Base-by-base conservation (phyloP, 2,888 invertebrate species). In the Allacma fusca region DNA sequence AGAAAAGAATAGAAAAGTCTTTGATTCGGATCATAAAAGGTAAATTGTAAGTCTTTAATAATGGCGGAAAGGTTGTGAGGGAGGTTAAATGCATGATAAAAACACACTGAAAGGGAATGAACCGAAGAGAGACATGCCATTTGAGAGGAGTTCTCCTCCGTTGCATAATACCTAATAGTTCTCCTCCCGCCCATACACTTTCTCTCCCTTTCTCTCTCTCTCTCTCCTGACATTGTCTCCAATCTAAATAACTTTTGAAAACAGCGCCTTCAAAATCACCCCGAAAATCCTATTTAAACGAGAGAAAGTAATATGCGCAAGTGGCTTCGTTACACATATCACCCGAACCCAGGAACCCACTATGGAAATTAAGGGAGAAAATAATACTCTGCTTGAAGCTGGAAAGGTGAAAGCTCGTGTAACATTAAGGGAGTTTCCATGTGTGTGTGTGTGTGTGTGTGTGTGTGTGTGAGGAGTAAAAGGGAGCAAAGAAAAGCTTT, bases 61-160 rank as follows among this genome's bases (percentile, higher is more conserved):
- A 59, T 62, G 50, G 44, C 12, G 40, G 40, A 73, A 73, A 73
- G 57, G 59, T 73, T 73, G 34, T 26, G 65, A 50, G 29, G 43
- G 62, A 73, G 73, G 73, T 73, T 73, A 73, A 73, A 59, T 43
- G 62, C 62, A 77, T 73, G 77, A 67, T 73, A 77, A 79, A 77
- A 71, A 75, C 50, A 50, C 50, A 50, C 50, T 43, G 43, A 28
- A 67, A 72, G 67, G 28, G 72, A 72, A 65, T 44, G 44, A 64
- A 44, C 43, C 19, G 67, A 16, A n/a, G 50, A 50, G 50, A 50
- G 50, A 19, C 50, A 50, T 5, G 50, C 50, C n/a, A 50, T 50
- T 13, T 50, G n/a, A 50, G 19, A 19, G 19, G 16, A 1, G 19
- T 16, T 16, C 16, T n/a, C 16, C 50, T 50, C 50, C 9, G 5